Evolutionary conservation across 2,888 invertebrate genomes (phyloP), one percentile per base, ranked within the genome.

Genomic region (Tribolium freemani): DNA sequence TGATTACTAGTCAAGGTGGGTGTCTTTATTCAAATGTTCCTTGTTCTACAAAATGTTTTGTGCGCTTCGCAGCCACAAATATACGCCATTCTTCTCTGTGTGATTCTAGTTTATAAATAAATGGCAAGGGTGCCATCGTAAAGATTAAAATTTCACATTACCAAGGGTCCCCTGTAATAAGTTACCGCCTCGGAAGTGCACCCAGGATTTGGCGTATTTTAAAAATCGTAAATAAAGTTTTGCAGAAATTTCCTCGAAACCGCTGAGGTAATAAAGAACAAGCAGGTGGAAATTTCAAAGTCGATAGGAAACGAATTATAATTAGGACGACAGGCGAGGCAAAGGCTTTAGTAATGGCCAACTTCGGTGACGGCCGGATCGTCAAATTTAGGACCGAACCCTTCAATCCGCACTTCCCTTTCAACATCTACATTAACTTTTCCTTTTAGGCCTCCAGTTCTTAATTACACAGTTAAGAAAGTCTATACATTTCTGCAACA

Each of bases 371-470:
- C 57, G 57, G 20, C 2, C 16, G 57, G 13, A 60, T 60, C 48
- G 48, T 60, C 60, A 60, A 60, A 48, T 60, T 60, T 60, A 60
- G 48, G 26, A 30, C 60, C 48, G 48, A 60, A 46, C 60, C 60
- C 48, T 60, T 26, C 38, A 46, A 60, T 48, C 48, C 48, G 46
- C 8, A 26, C 60, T 60, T 60, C 60, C 26, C 48, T 60, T 60
- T 60, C 48, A 48, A 60, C 60, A 11, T 44, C 45, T 60, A 60
- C 60, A 60, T 60, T 60, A 60, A 60, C 60, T 60, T 60, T 60
- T 57, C 60, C 60, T 48, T 60, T 60, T 48, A 48, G 48, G 10
- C n/a, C 13, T 26, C 44, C 48, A 26, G 21, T 60, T 48, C 30
- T 48, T 60, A 48, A 60, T 60, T 60, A 60, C 26, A 21, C 60